Evolutionary conservation across 2,113 vertebrate species (phyloP).

Genomic region (Taxidea taxus): DNA sequence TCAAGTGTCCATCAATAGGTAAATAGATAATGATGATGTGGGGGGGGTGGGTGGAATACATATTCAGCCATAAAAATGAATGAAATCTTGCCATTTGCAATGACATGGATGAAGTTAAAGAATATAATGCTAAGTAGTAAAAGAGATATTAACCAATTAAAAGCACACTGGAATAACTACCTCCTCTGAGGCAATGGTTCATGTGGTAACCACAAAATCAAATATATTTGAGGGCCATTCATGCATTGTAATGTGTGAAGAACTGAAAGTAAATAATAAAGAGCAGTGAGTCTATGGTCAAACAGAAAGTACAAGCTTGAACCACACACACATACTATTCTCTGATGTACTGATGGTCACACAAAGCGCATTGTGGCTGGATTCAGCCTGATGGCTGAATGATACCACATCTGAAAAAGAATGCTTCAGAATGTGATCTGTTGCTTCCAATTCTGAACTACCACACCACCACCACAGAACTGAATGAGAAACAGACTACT

Average conservation of each 20-base stretch:
- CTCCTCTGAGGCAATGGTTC: neutral
- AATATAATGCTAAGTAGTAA: neutral
- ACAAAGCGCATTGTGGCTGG: neutral
- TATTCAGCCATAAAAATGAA: neutral
- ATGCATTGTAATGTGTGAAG: neutral
- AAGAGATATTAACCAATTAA: neutral
- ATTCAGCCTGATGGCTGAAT: neutral
- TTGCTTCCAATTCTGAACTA: neutral
- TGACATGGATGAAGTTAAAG: neutral
- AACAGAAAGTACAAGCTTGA: neutral
- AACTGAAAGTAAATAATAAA: neutral
- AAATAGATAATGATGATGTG: neutral
- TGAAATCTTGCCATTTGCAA: neutral
- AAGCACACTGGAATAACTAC: neutral
- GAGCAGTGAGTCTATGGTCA: neutral
- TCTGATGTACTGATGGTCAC: neutral
- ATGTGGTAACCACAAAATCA: neutral
- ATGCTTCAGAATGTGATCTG: neutral
- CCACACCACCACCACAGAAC: neutral
- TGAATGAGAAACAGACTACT: neutral
- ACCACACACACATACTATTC: neutral
- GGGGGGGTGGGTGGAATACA: neutral
- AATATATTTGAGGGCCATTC: neutral
- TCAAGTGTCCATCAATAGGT: neutral
- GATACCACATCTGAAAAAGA: neutral